These are phyloP conservation scores for Rhea pennata DNA, from an alignment of 2,113 vertebrate genomes.

Conservation along the genomic window DNA sequence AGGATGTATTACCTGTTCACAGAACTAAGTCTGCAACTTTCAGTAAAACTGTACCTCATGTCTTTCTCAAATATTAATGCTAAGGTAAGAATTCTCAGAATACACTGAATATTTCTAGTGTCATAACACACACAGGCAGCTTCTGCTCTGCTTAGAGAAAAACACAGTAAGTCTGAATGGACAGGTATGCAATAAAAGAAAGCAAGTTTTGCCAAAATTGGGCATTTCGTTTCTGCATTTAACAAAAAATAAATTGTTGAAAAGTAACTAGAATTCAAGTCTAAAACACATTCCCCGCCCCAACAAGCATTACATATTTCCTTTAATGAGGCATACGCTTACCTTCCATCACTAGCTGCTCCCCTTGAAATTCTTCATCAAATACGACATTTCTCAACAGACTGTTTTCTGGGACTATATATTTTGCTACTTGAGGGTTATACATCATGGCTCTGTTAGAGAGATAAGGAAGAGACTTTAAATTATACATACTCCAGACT, in stretches of 20 bases:
- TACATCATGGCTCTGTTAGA: conserved; percentile 68
- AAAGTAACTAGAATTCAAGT: neutral
- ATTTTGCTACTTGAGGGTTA: conserved; percentile 76
- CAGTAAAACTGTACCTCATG: neutral
- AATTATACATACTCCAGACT: neutral
- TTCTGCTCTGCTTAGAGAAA: neutral
- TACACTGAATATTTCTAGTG: neutral
- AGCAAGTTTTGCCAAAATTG: neutral
- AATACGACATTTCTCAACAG: conserved; percentile 84
- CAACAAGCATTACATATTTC: rapidly evolving
- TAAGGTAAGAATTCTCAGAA: neutral
- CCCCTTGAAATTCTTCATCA: conserved; percentile 87
- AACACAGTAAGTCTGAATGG: neutral
- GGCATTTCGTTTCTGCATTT: neutral
- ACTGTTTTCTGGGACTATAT: conserved; percentile 83
- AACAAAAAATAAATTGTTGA: neutral
- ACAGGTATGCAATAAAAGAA: neutral
- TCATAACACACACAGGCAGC: neutral
- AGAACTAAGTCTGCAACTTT: neutral
- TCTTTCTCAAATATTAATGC: neutral
- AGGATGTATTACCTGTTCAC: neutral
- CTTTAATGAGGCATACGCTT: neutral
- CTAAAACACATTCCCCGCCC: neutral
- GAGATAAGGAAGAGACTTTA: neutral
- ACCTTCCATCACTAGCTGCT: conserved; percentile 88